Evolutionary conservation across 2,888 invertebrate genomes (phyloP).

Genomic region (Crepidodera aurea): DNA sequence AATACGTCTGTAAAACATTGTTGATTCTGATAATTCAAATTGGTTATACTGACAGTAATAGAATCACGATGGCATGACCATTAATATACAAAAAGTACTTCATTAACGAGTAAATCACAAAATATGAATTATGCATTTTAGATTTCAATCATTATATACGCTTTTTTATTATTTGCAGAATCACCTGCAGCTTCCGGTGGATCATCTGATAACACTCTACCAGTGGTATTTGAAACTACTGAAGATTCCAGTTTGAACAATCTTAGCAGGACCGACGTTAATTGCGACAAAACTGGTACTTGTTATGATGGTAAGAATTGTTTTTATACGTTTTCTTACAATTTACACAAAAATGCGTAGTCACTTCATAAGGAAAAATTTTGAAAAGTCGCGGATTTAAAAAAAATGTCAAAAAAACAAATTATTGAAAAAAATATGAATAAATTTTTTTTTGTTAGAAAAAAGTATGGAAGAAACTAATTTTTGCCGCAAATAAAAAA

Average conservation of each 20-base stretch:
- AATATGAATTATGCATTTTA: neutral
- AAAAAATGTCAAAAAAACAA: too few relatives aligned
- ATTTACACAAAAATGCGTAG: neutral
- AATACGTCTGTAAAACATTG: too few relatives aligned
- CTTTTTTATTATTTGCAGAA: constrained; percentile 31
- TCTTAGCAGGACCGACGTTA: constrained; percentile 77
- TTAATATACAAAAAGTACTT: neutral
- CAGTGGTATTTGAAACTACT: constrained; percentile 79
- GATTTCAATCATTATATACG: neutral
- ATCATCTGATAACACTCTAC: constrained; percentile 69
- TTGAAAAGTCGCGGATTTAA: too few relatives aligned
- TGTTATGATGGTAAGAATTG: constrained; percentile 90
- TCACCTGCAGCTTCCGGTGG: constrained; percentile 47
- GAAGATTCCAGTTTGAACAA: constrained; percentile 79
- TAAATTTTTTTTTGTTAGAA: too few relatives aligned
- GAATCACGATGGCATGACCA: neutral
- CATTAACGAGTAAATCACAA: neutral
- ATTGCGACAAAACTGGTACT: constrained; percentile 94
- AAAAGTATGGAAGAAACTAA: too few relatives aligned
- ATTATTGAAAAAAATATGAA: too few relatives aligned
- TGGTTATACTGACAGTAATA: too few relatives aligned
- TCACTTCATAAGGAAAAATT: too few relatives aligned
- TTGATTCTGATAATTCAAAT: too few relatives aligned
- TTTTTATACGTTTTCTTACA: too few relatives aligned
- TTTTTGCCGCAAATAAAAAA: too few relatives aligned